These are phyloP conservation scores for Drosophila carrolli DNA, from an alignment of 1,140 invertebrate species.

Conservation along the genomic window DNA sequence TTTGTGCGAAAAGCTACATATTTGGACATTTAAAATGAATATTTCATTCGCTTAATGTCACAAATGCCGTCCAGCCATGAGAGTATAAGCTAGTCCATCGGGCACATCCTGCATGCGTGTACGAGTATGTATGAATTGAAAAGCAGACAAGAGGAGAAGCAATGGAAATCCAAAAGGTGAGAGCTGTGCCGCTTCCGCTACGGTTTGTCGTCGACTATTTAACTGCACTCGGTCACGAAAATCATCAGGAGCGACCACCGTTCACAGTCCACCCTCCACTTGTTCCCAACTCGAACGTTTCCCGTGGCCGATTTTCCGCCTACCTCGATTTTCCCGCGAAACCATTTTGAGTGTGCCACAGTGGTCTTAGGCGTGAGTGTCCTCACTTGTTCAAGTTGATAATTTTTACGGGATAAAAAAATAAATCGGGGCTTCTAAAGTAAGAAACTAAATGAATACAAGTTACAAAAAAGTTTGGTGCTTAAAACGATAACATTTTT, in stretches of 20 bases:
- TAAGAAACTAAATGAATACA: too few relatives aligned
- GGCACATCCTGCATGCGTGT: conserved; percentile 43
- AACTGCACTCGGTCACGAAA: conserved; percentile 83
- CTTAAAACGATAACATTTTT: too few relatives aligned
- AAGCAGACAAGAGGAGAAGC: conserved; percentile 17
- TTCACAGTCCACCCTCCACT: conserved; percentile 28
- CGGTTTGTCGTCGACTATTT: conserved; percentile 74
- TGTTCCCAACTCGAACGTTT: conserved; percentile 39
- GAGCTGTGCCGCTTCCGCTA: conserved; percentile 51
- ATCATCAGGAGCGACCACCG: conserved; percentile 59
- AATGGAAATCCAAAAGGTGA: conserved; percentile 51
- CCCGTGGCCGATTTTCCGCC: conserved; percentile 54
- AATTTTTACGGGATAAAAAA: too few relatives aligned
- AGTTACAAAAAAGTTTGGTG: too few relatives aligned
- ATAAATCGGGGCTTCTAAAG: too few relatives aligned
- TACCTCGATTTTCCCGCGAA: conserved; percentile 1
- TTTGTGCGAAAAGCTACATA: neutral
- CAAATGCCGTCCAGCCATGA: conserved; percentile 6
- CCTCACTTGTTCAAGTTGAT: too few relatives aligned
- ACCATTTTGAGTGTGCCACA: conserved; percentile 4
- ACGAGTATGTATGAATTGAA: conserved; percentile 8
- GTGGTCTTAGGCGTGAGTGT: neutral
- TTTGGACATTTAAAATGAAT: conserved; percentile 22
- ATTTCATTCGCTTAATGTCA: conserved; percentile 59
- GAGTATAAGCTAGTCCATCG: conserved; percentile 14